phyloP scores from a whole-genome alignment of 2,888 invertebrate species.

The Caenorhabditis macrosperma region DNA sequence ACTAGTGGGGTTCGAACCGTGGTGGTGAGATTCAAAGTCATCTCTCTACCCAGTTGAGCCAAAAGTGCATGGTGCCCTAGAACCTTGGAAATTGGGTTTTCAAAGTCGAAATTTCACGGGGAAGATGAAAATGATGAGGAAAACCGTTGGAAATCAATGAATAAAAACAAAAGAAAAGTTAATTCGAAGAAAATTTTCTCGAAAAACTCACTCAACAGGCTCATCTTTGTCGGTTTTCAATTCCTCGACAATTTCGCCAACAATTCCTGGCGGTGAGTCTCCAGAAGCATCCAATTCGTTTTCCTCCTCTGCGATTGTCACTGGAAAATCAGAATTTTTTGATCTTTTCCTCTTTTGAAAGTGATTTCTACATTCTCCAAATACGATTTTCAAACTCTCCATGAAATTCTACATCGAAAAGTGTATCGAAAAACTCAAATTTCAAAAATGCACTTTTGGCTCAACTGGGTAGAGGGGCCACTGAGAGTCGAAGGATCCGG shows the following conservation, averaged over 20 bases:
- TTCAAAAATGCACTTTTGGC: background rate
- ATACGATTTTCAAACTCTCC: background rate
- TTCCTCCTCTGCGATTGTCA: constrained; percentile 35
- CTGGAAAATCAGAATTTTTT: constrained; percentile 12
- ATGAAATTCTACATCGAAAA: too few relatives aligned
- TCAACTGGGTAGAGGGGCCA: background rate
- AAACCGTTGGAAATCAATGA: too few relatives aligned
- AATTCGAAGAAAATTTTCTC: too few relatives aligned
- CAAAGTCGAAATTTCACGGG: background rate
- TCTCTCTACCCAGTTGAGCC: background rate
- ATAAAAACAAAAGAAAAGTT: too few relatives aligned
- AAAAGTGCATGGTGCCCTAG: background rate
- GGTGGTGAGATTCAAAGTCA: too few relatives aligned
- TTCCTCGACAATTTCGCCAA: constrained; percentile 19
- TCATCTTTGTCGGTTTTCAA: constrained; percentile 7
- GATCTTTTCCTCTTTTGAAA: too few relatives aligned
- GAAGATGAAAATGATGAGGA: background rate
- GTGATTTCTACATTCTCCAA: too few relatives aligned
- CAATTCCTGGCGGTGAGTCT: constrained; percentile 38
- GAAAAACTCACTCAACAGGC: constrained; percentile 85
- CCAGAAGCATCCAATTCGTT: constrained; percentile 57
- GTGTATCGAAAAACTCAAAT: background rate
- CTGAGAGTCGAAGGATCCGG: too few relatives aligned
- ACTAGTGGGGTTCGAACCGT: too few relatives aligned
- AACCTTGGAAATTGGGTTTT: background rate